Evolutionary conservation across 2,113 vertebrate species (phyloP).

Genomic region (Syngnathus floridae): DNA sequence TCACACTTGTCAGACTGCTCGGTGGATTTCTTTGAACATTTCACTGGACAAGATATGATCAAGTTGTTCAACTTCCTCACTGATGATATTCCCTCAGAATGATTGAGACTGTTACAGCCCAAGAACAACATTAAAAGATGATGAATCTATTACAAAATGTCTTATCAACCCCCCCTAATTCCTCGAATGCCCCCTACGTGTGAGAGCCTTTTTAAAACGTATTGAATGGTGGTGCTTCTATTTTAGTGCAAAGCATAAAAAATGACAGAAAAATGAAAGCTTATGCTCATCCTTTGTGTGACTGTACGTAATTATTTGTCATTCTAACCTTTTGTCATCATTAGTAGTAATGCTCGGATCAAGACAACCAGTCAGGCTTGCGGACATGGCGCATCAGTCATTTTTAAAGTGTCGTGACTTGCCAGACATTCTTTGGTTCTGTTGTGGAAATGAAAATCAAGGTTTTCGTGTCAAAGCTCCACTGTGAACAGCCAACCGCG

Average conservation of each 20-base stretch:
- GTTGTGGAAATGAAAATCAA: constrained; percentile 20
- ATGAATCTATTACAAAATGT: neutral
- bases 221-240: too few relatives aligned
- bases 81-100: neutral
- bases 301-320: neutral
- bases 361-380: neutral
- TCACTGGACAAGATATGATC: neutral
- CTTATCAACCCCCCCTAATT: neutral
- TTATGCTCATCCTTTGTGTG: too few relatives aligned
- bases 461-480: constrained; percentile 8
- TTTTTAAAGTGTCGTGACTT: neutral
- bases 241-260: too few relatives aligned
- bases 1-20: neutral
- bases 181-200: neutral
- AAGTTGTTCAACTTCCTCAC: neutral
- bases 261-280: too few relatives aligned
- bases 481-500: constrained; percentile 10
- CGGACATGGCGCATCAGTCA: neutral
- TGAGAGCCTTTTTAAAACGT: too few relatives aligned
- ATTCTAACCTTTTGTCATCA: neutral
- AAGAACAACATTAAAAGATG: neutral
- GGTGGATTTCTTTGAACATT: neutral
- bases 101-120: neutral
- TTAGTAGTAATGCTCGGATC: constrained; percentile 1
- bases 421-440: constrained; percentile 5